Conservation (phyloP, 2,797 vertebrate species). For the Tadarida brasiliensis region DNA sequence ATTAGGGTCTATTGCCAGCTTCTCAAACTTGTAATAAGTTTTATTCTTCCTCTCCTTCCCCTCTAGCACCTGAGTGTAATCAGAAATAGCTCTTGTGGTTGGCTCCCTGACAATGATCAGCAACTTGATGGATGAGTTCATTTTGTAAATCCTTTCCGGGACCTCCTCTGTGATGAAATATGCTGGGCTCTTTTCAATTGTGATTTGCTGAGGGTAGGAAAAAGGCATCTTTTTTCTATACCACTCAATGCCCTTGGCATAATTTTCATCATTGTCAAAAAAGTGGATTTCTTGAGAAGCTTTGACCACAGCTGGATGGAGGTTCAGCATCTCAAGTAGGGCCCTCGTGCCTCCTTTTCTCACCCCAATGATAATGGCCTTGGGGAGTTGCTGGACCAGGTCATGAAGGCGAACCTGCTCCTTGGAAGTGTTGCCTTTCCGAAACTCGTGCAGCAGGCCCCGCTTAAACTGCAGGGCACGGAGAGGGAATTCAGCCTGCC, state of each 20-base stretch:
- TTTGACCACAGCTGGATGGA: slow-evolving; percentile 97
- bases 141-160: slow-evolving; percentile 98
- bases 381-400: slow-evolving; percentile 96
- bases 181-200: slow-evolving; percentile 97
- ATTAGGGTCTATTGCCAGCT: slow-evolving; percentile 94
- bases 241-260: slow-evolving; percentile 96
- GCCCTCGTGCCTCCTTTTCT: slow-evolving; percentile 97
- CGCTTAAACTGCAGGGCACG: slow-evolving; percentile 94
- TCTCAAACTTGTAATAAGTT: slow-evolving; percentile 97
- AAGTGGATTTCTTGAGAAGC: slow-evolving; percentile 99
- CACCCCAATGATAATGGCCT: slow-evolving; percentile 97
- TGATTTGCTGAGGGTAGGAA: slow-evolving; percentile 97
- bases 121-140: slow-evolving; percentile 98
- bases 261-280: slow-evolving; percentile 97
- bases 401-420: slow-evolving; percentile 94
- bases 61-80: slow-evolving; percentile 98
- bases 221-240: slow-evolving; percentile 98
- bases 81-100: slow-evolving; percentile 96
- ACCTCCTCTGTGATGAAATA: slow-evolving; percentile 99
- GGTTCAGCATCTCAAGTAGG: slow-evolving; percentile 97
- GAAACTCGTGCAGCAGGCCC: slow-evolving; percentile 93
- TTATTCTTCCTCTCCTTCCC: slow-evolving; percentile 98
- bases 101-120: slow-evolving; percentile 97
- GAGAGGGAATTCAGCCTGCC: slow-evolving; percentile 92
- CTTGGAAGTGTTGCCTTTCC: slow-evolving; percentile 93